These are phyloP conservation scores for Cynocephalus volans DNA, from an alignment of 2,113 vertebrate species.

Conservation along the genomic window DNA sequence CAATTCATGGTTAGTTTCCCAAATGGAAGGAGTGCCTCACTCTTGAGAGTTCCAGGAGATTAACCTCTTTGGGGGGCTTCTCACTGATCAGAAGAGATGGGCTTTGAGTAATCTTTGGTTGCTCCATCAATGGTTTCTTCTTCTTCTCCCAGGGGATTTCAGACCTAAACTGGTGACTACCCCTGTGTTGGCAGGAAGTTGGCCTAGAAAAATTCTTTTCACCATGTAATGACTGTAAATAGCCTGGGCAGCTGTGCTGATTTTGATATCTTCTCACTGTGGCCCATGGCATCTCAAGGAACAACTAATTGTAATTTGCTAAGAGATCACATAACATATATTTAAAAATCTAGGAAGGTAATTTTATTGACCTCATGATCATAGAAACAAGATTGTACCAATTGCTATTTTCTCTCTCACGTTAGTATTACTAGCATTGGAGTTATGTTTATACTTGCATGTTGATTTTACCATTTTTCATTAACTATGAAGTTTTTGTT, in stretches of 20 bases:
- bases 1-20: too few species aligned
- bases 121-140: too few species aligned
- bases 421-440: not conserved
- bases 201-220: not conserved
- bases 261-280: not conserved
- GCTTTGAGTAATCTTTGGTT: too few species aligned
- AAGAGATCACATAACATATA: not conserved
- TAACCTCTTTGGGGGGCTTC: too few species aligned
- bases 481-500: slow-evolving; percentile 34
- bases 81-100: too few species aligned
- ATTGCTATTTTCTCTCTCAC: slow-evolving; percentile 18
- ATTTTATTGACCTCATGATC: slow-evolving; percentile 11
- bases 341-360: slow-evolving; percentile 6
- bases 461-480: not conserved
- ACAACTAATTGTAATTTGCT: not conserved
- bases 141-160: too few species aligned
- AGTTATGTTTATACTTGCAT: not conserved
- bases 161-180: too few species aligned
- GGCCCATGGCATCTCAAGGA: not conserved
- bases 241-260: not conserved
- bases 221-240: not conserved
- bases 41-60: too few species aligned
- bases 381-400: not conserved
- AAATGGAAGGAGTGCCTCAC: too few species aligned
- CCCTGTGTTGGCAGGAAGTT: too few species aligned